These are phyloP conservation scores for Ethmia dodecea DNA, from an alignment of 2,888 invertebrate species.

Conservation along the genomic window DNA sequence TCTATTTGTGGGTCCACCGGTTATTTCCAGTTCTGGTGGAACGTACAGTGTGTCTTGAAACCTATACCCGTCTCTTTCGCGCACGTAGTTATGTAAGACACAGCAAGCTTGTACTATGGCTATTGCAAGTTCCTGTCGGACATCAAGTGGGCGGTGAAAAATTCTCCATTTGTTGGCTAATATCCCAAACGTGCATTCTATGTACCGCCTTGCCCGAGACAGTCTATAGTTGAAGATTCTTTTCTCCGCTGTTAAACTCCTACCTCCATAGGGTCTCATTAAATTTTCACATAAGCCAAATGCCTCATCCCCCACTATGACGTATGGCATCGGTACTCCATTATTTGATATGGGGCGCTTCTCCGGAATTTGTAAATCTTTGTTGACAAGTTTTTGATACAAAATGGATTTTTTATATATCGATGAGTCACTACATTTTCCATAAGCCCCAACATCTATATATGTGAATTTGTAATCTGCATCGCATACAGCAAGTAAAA, in stretches of 20 bases:
- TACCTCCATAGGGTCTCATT: conserved; percentile 16
- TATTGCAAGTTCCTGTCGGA: conserved; percentile 17
- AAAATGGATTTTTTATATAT: conserved; percentile 18
- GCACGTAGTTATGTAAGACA: too few species aligned
- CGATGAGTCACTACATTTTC: conserved; percentile 20
- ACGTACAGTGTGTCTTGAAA: too few species aligned
- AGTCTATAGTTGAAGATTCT: conserved; percentile 23
- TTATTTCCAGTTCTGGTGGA: too few species aligned
- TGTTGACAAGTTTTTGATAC: conserved; percentile 14
- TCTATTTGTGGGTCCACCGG: too few species aligned
- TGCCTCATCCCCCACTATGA: conserved; percentile 18
- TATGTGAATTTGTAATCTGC: conserved; percentile 24
- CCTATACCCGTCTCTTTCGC: too few species aligned
- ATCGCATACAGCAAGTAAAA: conserved; percentile 24
- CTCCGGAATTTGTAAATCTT: conserved; percentile 15
- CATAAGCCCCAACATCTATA: conserved; percentile 24
- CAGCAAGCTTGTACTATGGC: conserved; percentile 16
- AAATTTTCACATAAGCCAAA: conserved; percentile 14
- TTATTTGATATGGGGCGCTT: conserved; percentile 15
- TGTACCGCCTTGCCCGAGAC: conserved; percentile 20
- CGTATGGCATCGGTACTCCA: conserved; percentile 13
- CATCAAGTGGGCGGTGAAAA: conserved; percentile 20
- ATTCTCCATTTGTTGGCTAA: conserved; percentile 23
- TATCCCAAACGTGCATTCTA: conserved; percentile 26
- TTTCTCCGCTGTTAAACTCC: conserved; percentile 9